A percentile compares a stretch with the other conserved stretches of the same genome.
These are phyloP conservation scores for Agrochola litura DNA, from an alignment of 2,888 invertebrate species.

Conservation along the genomic window DNA sequence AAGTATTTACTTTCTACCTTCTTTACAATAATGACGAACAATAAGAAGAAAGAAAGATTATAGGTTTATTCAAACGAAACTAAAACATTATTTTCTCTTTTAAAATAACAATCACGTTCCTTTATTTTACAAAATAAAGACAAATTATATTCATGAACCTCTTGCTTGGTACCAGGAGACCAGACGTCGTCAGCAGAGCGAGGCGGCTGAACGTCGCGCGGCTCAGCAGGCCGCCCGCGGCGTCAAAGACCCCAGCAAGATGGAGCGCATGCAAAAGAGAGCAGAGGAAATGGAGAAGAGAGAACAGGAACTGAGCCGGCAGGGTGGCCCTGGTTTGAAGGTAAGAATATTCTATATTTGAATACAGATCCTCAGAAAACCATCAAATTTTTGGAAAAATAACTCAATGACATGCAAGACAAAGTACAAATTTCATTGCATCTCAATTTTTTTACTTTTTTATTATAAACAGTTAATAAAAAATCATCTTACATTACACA, in stretches of 20 bases:
- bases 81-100: not conserved
- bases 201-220: conserved; percentile 92
- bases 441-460: not conserved
- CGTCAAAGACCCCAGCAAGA: conserved; percentile 91
- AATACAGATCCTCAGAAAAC: not conserved
- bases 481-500: too few species aligned
- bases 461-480: not conserved
- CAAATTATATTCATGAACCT: not conserved
- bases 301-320: conserved; percentile 87
- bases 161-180: conserved; percentile 87
- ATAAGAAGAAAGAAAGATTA: not conserved
- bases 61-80: not conserved
- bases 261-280: conserved; percentile 91
- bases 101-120: not conserved
- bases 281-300: conserved; percentile 90
- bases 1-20: not conserved
- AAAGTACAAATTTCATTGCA: not conserved
- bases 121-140: not conserved
- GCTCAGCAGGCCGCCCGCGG: conserved; percentile 91
- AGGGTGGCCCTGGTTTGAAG: conserved; percentile 83
- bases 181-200: conserved; percentile 91
- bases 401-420: not conserved
- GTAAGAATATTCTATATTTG: conserved; percentile 65
- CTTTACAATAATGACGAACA: not conserved
- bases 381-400: not conserved